Evolutionary conservation across 2,797 vertebrate genomes (phyloP).

Genomic region (Typhlichthys eigenmanni): DNA sequence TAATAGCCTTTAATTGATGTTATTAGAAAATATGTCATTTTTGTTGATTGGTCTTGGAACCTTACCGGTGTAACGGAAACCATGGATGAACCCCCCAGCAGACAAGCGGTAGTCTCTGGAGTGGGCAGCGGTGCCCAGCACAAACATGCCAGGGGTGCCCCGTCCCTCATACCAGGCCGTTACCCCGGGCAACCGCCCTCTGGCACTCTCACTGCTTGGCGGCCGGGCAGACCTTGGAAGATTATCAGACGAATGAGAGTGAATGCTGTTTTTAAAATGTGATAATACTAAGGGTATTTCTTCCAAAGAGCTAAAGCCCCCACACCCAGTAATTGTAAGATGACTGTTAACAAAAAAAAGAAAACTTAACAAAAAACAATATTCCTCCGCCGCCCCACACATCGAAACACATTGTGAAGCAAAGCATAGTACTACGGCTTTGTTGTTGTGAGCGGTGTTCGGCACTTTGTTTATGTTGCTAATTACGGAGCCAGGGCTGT

Average conservation of each 20-base stretch:
- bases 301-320: neutral
- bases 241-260: neutral
- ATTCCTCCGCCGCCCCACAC: no score
- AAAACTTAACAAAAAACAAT: neutral
- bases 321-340: neutral
- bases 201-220: slow-evolving; percentile 65
- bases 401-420: no score
- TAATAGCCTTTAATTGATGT: no score
- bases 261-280: neutral
- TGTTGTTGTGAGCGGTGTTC: no score
- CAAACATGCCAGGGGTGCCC: slow-evolving; percentile 83
- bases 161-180: slow-evolving; percentile 89
- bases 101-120: slow-evolving; percentile 91
- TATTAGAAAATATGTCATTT: neutral
- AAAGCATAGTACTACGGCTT: no score
- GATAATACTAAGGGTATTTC: neutral
- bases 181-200: slow-evolving; percentile 86
- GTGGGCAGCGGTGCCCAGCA: slow-evolving; percentile 91
- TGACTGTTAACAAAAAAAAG: neutral
- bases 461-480: no score
- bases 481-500: no score
- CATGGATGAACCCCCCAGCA: slow-evolving; percentile 95
- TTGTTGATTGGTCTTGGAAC: neutral
- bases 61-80: slow-evolving; percentile 95
- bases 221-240: slow-evolving; percentile 68